Percentiles rank a stretch among this genome's conserved stretches.
Evolutionary conservation across 2,797 vertebrate genomes (phyloP).

Genomic region (Xenentodon cancila): DNA sequence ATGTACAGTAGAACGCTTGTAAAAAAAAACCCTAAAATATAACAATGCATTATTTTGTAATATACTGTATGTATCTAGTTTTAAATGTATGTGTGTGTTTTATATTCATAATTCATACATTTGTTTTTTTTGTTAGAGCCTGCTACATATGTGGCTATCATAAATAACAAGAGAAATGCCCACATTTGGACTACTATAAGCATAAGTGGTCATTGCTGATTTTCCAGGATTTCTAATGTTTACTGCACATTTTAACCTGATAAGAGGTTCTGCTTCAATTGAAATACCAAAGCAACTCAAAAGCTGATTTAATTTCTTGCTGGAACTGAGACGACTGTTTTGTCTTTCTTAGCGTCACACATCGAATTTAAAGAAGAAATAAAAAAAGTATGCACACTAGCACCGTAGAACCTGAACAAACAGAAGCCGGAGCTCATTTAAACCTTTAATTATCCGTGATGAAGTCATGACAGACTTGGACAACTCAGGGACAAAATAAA

Average conservation of each 20-base stretch:
- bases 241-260: conserved; percentile 22
- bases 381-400: no score
- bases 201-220: conserved; percentile 40
- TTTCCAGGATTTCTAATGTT: conserved; percentile 16
- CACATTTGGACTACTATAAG: conserved; percentile 15
- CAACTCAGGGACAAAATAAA: no score
- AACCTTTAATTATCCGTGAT: no score
- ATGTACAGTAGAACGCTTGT: conserved; percentile 64
- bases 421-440: no score
- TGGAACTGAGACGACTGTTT: no score
- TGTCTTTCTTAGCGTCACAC: no score
- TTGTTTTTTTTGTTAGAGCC: conserved; percentile 9
- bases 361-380: no score
- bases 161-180: conserved; percentile 38
- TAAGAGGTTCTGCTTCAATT: conserved; percentile 23
- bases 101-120: conserved; percentile 19
- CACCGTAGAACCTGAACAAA: no score
- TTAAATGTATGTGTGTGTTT: conserved; percentile 35
- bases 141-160: conserved; percentile 30
- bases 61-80: conserved; percentile 40
- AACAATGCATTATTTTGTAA: conserved; percentile 63
- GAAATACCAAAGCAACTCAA: neutral
- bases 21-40: conserved; percentile 65
- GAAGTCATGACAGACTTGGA: no score
- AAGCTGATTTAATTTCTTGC: no score